Conservation (phyloP, 2,888 invertebrate genomes). For the Notocelia uddmanniana region DNA sequence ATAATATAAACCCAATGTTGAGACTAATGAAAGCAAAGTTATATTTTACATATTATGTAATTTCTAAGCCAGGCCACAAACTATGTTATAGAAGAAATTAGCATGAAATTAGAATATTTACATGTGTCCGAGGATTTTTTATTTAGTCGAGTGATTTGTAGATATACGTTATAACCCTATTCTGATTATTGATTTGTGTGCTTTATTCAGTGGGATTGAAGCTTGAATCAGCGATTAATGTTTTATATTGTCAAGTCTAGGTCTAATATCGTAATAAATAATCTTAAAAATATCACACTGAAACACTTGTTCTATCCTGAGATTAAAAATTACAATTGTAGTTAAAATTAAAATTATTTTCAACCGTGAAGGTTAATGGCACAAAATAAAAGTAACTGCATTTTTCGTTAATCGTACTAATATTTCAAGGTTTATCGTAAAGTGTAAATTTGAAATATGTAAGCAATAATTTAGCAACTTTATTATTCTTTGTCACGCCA, state of each 20-base stretch:
- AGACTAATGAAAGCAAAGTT: constrained; percentile 1
- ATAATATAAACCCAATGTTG: neutral
- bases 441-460: neutral
- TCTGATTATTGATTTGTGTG: neutral
- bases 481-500: constrained; percentile 14
- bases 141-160: constrained; percentile 1
- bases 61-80: constrained; percentile 23
- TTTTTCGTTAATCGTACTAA: constrained; percentile 15
- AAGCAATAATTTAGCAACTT: constrained; percentile 1
- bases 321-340: neutral
- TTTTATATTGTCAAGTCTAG: neutral
- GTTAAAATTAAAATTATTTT: constrained; percentile 12
- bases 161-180: neutral
- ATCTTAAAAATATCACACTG: too few species aligned
- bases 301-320: neutral
- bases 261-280: neutral
- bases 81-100: constrained; percentile 15
- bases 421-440: constrained; percentile 21
- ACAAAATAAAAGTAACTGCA: constrained; percentile 27
- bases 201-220: neutral
- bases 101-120: constrained; percentile 29
- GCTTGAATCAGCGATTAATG: neutral
- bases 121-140: neutral
- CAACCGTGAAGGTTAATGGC: constrained; percentile 29
- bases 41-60: constrained; percentile 30